phyloP scores from a whole-genome alignment of 2,113 vertebrate genomes.

The Picathartes gymnocephalus region DNA sequence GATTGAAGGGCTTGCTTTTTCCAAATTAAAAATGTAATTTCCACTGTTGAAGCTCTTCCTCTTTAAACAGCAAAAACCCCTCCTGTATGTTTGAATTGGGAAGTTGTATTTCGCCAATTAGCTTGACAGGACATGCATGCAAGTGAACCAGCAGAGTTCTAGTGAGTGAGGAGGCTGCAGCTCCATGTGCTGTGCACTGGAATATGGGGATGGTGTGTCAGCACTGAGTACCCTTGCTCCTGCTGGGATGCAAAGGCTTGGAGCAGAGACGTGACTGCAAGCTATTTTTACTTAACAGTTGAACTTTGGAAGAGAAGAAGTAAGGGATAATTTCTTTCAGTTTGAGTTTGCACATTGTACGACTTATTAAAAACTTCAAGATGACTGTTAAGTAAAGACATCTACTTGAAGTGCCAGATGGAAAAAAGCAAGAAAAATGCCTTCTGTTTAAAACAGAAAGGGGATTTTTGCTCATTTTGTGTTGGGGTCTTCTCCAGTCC shows the following conservation, averaged over 20 bases:
- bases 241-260: neutral
- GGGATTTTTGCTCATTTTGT: neutral
- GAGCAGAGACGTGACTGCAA: neutral
- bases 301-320: slow-evolving; percentile 12
- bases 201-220: neutral
- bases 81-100: neutral
- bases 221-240: neutral
- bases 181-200: neutral
- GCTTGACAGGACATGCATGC: neutral
- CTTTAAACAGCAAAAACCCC: neutral
- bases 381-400: slow-evolving; percentile 43
- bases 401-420: slow-evolving; percentile 51
- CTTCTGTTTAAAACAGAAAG: slow-evolving; percentile 1
- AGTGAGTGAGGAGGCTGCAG: neutral
- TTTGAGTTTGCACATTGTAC: slow-evolving; percentile 2
- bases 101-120: neutral
- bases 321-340: slow-evolving; percentile 21
- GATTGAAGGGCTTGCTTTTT: neutral
- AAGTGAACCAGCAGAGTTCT: neutral
- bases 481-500: neutral
- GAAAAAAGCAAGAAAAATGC: slow-evolving; percentile 38
- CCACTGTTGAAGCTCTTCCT: neutral
- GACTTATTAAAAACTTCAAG: slow-evolving; percentile 42
- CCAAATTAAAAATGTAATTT: neutral
- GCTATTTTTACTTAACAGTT: slow-evolving; percentile 31